Percentiles rank a stretch among this genome's conserved stretches.
Conservation (phyloP, 2,888 invertebrate species). For the Lasioglossum oenotherae region DNA sequence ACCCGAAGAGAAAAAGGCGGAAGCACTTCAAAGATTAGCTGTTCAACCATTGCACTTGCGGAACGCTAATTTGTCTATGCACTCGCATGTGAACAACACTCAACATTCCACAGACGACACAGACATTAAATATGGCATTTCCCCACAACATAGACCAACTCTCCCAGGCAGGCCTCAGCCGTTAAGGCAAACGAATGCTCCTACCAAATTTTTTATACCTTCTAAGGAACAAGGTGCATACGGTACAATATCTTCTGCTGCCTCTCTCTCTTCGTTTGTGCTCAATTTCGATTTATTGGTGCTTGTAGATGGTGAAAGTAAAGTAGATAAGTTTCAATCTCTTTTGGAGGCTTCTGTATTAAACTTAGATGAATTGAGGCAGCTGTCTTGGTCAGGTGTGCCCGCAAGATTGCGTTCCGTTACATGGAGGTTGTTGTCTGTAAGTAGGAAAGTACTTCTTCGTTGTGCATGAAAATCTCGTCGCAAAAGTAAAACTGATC, state of each 20-base stretch:
- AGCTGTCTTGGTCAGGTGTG: conserved; percentile 98
- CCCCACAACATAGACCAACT: conserved; percentile 75
- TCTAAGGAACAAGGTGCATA: conserved; percentile 81
- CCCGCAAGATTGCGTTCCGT: conserved; percentile 92
- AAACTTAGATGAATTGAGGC: conserved; percentile 94
- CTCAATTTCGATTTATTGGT: conserved; percentile 24
- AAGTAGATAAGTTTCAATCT: conserved; percentile 93
- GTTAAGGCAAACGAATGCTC: conserved; percentile 84
- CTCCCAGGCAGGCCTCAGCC: conserved; percentile 91
- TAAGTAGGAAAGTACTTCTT: conserved; percentile 80
- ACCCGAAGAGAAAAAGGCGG: conserved; percentile 83
- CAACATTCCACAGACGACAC: conserved; percentile 66
- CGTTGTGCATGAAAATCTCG: conserved; percentile 83
- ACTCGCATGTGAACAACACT: conserved; percentile 69
- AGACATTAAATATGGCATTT: conserved; percentile 67
- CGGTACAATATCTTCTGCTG: not conserved
- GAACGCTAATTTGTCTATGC: conserved; percentile 74
- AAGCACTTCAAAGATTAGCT: conserved; percentile 83
- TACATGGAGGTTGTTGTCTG: conserved; percentile 89
- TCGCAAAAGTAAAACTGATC: not conserved
- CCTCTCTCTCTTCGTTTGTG: not conserved
- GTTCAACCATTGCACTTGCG: conserved; percentile 81
- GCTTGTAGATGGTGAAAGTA: conserved; percentile 87
- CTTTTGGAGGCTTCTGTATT: conserved; percentile 91
- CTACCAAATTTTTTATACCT: conserved; percentile 82